Evolutionary conservation across 2,797 vertebrate species (phyloP).

Genomic region (Antennarius maculatus): DNA sequence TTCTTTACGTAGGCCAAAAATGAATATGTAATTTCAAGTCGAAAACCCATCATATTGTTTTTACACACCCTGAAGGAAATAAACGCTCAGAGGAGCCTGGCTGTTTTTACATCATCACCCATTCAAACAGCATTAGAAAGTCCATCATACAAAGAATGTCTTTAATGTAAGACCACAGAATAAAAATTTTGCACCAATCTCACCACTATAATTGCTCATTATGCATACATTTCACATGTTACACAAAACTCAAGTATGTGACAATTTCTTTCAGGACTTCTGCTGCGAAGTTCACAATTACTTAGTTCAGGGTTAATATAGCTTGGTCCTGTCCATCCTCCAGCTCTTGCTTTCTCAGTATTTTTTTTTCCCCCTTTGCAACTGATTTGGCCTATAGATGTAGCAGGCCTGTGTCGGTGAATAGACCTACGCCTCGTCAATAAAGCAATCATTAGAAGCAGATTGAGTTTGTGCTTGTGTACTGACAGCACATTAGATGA

Average conservation of each 20-base stretch:
- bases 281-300: conserved; percentile 28
- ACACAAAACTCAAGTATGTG: neutral
- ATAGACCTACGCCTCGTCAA: conserved; percentile 77
- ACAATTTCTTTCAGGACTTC: conserved; percentile 15
- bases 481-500: conserved; percentile 54
- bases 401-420: conserved; percentile 65
- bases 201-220: too few relatives aligned
- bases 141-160: too few relatives aligned
- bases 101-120: too few relatives aligned
- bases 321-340: conserved; percentile 31
- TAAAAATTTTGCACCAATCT: too few relatives aligned
- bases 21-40: too few relatives aligned
- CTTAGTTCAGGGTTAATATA: conserved; percentile 54
- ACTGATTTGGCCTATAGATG: conserved; percentile 68
- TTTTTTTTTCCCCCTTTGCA: conserved; percentile 28
- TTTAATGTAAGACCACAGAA: too few relatives aligned
- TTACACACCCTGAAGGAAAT: too few relatives aligned
- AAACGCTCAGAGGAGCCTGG: too few relatives aligned
- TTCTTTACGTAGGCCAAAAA: too few relatives aligned
- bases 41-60: too few relatives aligned
- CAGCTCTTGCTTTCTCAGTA: conserved; percentile 27
- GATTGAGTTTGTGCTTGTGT: conserved; percentile 80
- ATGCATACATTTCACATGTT: too few relatives aligned
- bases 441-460: conserved; percentile 82
- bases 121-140: too few relatives aligned